Conservation (phyloP, 2,888 invertebrate species). For the Nomada ferruginata region DNA sequence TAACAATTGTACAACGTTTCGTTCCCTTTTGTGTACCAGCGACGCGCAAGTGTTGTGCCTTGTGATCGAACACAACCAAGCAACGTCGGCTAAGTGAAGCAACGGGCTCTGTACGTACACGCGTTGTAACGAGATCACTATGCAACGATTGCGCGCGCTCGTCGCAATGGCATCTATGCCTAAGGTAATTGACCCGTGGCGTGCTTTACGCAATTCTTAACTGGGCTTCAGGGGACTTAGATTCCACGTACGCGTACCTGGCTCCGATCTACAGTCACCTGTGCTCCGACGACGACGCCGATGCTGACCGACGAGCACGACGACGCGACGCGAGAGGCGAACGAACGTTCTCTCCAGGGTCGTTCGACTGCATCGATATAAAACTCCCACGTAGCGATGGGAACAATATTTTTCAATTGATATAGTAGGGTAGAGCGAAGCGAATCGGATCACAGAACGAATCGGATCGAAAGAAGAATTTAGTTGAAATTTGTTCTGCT, state of each 20-base stretch:
- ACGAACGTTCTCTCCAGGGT: conserved; percentile 70
- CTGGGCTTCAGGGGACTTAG: conserved; percentile 60
- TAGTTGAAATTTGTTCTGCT: no score
- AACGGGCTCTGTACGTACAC: conserved; percentile 20
- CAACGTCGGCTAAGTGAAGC: no score
- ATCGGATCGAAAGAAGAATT: no score
- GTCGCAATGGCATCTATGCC: conserved; percentile 70
- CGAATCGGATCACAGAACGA: no score
- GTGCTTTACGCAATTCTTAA: conserved; percentile 73
- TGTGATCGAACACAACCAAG: no score
- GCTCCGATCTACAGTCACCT: conserved; percentile 47
- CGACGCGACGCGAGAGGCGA: conserved; percentile 48
- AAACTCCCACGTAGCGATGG: not conserved
- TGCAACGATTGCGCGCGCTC: conserved; percentile 54
- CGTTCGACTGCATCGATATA: conserved; percentile 50
- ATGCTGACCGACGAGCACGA: conserved; percentile 16
- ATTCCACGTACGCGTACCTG: conserved; percentile 61
- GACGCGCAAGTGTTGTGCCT: no score
- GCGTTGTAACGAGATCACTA: conserved; percentile 53
- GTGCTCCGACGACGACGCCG: conserved; percentile 25
- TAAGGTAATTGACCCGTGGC: conserved; percentile 73
- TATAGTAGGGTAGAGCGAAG: no score
- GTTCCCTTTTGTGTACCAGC: no score
- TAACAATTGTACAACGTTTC: no score
- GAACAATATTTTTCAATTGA: no score